These are phyloP conservation scores for Ganaspis sp. DNA, from an alignment of 1,140 invertebrate species.

Conservation along the genomic window DNA sequence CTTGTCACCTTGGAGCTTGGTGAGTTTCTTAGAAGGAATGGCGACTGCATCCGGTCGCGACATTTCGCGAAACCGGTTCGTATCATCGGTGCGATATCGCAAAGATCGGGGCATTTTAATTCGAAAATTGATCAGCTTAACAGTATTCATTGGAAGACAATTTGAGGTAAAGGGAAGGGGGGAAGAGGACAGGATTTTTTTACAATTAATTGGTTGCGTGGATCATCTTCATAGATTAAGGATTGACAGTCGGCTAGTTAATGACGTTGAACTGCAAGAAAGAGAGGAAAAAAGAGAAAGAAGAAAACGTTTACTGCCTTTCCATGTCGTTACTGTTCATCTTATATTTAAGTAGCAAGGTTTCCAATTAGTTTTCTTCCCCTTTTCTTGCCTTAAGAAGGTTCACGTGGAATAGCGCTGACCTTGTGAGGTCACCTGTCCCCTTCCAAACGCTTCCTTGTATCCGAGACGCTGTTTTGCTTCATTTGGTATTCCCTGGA, in stretches of 20 bases:
- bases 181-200: not conserved
- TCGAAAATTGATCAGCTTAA: not conserved
- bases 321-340: conserved; percentile 44
- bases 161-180: not conserved
- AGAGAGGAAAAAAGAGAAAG: not conserved
- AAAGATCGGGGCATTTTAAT: not conserved
- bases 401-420: not conserved
- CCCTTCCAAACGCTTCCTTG: not conserved
- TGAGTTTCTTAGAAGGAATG: conserved; percentile 6
- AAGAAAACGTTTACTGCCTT: conserved; percentile 39
- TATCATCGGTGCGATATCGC: conserved; percentile 4
- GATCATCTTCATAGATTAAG: conserved; percentile 2
- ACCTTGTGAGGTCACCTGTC: conserved; percentile 8
- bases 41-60: not conserved
- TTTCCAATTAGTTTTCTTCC: conserved; percentile 43
- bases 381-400: not conserved
- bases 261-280: conserved; percentile 4
- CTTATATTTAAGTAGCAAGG: conserved; percentile 40
- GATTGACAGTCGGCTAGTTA: not conserved
- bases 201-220: not conserved
- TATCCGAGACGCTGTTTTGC: not conserved
- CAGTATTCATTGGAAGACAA: not conserved
- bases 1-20: not conserved
- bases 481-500: not conserved
- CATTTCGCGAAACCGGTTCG: conserved; percentile 12